phyloP scores from a whole-genome alignment of 2,888 invertebrate genomes.

The Tenthredo amoena region DNA sequence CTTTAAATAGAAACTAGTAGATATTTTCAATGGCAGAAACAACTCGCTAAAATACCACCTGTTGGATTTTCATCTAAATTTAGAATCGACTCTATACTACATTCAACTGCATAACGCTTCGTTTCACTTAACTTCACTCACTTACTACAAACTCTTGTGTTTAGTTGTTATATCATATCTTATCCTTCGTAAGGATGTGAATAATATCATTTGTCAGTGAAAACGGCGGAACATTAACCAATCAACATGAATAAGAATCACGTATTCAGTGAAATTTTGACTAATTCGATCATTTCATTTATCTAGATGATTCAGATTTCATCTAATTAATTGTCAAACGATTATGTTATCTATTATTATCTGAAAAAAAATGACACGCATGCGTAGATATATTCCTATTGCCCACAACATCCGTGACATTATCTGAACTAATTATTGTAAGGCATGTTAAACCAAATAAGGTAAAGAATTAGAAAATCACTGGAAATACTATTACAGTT shows the following conservation, averaged over 20 bases:
- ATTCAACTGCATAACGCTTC: not conserved
- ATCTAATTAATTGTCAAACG: not conserved
- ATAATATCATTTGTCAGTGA: not conserved
- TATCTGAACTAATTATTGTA: not conserved
- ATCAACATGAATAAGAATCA: not conserved
- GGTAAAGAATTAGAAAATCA: not conserved
- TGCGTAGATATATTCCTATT: not conserved
- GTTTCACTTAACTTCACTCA: not conserved
- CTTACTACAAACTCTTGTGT: not conserved
- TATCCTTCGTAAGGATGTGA: not conserved
- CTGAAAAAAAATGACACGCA: not conserved
- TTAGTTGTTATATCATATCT: not conserved
- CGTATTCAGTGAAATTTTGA: not conserved
- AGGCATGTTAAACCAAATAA: not conserved
- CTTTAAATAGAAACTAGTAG: slow-evolving; percentile 1
- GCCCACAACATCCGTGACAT: not conserved
- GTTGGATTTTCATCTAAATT: slow-evolving; percentile 54
- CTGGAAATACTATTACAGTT: not conserved
- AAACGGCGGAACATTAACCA: too few relatives aligned
- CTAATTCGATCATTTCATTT: not conserved
- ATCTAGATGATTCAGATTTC: not conserved
- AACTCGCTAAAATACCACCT: slow-evolving; percentile 52
- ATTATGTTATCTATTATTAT: not conserved
- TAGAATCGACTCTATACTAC: slow-evolving; percentile 46
- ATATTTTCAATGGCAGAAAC: slow-evolving; percentile 9